A percentile compares a stretch with the other conserved stretches of the same genome.
phyloP scores from a whole-genome alignment of 2,113 vertebrate genomes.

The Eonycteris spelaea region DNA sequence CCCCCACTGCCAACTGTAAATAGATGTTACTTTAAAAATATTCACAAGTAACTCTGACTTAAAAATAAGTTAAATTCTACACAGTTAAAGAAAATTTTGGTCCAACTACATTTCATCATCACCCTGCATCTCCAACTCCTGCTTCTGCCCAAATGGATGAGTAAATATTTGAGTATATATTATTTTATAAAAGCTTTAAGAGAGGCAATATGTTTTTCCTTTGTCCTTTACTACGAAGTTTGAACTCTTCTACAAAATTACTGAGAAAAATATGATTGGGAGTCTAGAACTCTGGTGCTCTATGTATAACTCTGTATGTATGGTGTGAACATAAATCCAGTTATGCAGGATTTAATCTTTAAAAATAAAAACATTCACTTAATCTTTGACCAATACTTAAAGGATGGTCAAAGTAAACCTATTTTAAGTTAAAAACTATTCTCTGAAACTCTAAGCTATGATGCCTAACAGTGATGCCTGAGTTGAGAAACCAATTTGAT shows the following conservation, averaged over 20 bases:
- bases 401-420: background rate
- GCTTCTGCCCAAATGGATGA: conserved; percentile 4
- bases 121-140: background rate
- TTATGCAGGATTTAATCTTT: background rate
- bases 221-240: background rate
- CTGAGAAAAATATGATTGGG: background rate
- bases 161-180: background rate
- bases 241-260: conserved; percentile 6
- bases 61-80: background rate
- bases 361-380: background rate
- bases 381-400: background rate
- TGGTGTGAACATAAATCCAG: background rate
- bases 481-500: background rate
- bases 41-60: conserved; percentile 4
- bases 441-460: background rate
- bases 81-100: background rate
- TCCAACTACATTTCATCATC: background rate
- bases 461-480: background rate
- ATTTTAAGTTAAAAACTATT: background rate
- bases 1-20: background rate
- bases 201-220: background rate
- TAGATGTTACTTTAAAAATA: conserved; percentile 5
- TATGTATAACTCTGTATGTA: background rate
- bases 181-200: background rate
- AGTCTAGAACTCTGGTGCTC: background rate